Conservation (phyloP, 1,140 invertebrate species). For the Globodera rostochiensis region DNA sequence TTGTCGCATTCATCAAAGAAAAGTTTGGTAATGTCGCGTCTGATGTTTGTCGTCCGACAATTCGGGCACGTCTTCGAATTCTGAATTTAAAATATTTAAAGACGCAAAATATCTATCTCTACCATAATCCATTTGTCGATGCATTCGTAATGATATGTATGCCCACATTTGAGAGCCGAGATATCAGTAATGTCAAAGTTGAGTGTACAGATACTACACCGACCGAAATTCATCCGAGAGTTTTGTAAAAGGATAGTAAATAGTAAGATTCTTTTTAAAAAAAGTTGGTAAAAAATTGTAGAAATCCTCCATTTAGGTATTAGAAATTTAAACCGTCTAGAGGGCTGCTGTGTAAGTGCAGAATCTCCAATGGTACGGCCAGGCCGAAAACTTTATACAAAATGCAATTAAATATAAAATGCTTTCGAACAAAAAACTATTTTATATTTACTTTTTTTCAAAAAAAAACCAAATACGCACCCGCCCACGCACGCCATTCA, state of each 20-base stretch:
- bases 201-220: conserved; percentile 26
- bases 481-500: no score
- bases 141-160: conserved; percentile 33
- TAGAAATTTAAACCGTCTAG: no score
- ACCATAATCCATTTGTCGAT: conserved; percentile 26
- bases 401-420: no score
- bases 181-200: conserved; percentile 18
- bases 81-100: conserved; percentile 26
- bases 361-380: no score
- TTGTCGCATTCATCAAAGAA: conserved; percentile 35
- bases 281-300: no score
- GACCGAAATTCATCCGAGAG: conserved; percentile 6
- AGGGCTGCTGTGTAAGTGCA: no score
- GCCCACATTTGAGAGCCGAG: conserved; percentile 26
- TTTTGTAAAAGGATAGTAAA: neutral
- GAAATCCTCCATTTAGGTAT: no score
- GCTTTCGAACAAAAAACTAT: no score
- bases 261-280: no score
- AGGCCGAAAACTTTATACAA: no score
- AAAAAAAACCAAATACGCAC: no score
- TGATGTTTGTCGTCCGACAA: conserved; percentile 23
- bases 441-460: no score
- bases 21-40: conserved; percentile 23
- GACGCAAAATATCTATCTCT: neutral
- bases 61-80: conserved; percentile 33